Base-by-base conservation (phyloP, 2,113 vertebrate genomes). In the Theristicus caerulescens region DNA sequence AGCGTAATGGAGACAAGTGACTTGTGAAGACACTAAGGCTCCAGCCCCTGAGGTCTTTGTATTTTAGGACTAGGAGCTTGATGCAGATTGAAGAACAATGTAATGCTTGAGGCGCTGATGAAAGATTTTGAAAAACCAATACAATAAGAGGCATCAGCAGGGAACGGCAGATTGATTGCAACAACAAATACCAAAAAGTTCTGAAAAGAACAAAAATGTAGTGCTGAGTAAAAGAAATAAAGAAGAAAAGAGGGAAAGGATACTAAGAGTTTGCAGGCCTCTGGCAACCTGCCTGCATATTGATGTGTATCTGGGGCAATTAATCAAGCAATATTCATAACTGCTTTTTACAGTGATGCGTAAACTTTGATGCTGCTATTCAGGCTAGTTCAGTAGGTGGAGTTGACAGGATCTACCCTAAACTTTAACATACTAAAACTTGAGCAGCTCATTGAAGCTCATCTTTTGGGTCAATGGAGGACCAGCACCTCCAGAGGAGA, bases 121-220 rank as follows among this genome's bases (percentile, higher is more conserved):
- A 83, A 94, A 92, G 88, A 20, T 81, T 62, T 81, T 73, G 74
- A 71, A 80, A 86, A 92, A 73, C 17, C 90, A 94, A 66, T 61
- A 66, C 88, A 92, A 67, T 77, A 93, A 88, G 71, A 86, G 58
- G 58, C 1, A 0, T 54, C 90, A 71, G 58, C 3, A 1, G 92
- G 95, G 93, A 86, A 81, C 2, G 6, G 74, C 67, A 92, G 82
- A 93, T 94, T 93, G 93, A 96, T 86, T 92, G 79, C 88, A 90
- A 62, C 49, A 73, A 54, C 78, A 66, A 85, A 78, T 62, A 47
- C 58, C 79, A 93, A 54, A 69, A 96, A 86, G 74, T 86, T 94
- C 74, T 93, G 55, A 77, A 77, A 90, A 82, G 87, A 82, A 90
- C 64, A 90, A 58, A 86, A 96, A 77, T 25, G 42, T 76, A 73